These are phyloP conservation scores for Mayetiola destructor DNA, from an alignment of 2,888 invertebrate genomes.

Conservation along the genomic window DNA sequence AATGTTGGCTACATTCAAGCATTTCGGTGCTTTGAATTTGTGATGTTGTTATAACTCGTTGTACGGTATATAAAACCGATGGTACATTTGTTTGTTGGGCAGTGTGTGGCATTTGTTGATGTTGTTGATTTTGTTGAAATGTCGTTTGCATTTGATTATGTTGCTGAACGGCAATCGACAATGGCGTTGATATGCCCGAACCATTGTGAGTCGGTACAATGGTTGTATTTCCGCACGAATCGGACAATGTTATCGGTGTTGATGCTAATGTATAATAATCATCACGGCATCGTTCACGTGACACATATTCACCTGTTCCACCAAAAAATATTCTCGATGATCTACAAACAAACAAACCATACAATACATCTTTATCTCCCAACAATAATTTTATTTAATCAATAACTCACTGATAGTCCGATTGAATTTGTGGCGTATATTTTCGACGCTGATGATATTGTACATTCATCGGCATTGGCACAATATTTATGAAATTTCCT, in stretches of 20 bases:
- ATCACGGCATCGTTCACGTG: constrained; percentile 28
- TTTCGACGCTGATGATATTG: constrained; percentile 33
- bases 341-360: neutral
- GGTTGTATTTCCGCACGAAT: neutral
- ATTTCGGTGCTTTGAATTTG: constrained; percentile 24
- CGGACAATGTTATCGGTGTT: constrained; percentile 20
- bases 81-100: constrained; percentile 22
- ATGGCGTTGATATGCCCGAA: constrained; percentile 4
- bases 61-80: constrained; percentile 34
- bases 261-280: constrained; percentile 29
- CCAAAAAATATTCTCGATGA: constrained; percentile 30
- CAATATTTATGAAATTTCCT: constrained; percentile 33
- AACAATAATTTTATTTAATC: constrained; percentile 7
- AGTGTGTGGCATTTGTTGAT: constrained; percentile 20
- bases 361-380: neutral
- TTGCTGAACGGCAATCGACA: constrained; percentile 5
- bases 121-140: neutral
- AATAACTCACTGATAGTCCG: constrained; percentile 31
- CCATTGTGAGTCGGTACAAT: neutral
- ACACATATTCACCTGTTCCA: constrained; percentile 24
- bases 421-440: constrained; percentile 26
- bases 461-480: constrained; percentile 32
- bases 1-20: neutral
- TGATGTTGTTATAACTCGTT: constrained; percentile 34
- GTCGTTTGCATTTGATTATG: neutral